Conservation (phyloP, 1,140 invertebrate species). For the Drosophila tristis region DNA sequence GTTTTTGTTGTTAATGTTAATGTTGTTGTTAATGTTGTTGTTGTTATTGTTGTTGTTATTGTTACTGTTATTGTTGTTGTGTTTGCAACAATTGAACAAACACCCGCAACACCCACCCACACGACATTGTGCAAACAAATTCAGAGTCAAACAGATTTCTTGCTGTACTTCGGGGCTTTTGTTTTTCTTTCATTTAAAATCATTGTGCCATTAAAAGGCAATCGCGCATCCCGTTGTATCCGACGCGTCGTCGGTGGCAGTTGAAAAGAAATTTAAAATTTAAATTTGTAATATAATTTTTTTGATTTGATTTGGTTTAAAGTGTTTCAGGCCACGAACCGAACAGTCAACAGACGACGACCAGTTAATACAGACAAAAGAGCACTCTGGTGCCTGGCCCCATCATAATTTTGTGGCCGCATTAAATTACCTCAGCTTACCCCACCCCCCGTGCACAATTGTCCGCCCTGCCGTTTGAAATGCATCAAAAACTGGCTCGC, state of each 20-base stretch:
- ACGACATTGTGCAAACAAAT: constrained; percentile 56
- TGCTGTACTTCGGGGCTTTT: constrained; percentile 31
- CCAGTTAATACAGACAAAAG: too few species aligned
- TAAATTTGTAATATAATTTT: constrained; percentile 16
- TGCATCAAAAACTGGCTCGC: background rate
- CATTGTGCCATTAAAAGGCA: constrained; percentile 52
- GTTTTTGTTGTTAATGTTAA: constrained; percentile 30
- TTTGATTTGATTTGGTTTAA: constrained; percentile 19
- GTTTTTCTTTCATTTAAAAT: constrained; percentile 26
- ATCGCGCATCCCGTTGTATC: background rate
- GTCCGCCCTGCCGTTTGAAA: background rate
- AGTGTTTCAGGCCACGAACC: too few species aligned
- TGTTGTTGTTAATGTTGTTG: constrained; percentile 61
- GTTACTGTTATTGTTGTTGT: constrained; percentile 39
- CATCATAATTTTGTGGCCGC: constrained; percentile 23
- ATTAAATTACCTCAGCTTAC: constrained; percentile 3
- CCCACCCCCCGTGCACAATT: background rate
- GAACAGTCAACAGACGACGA: too few species aligned
- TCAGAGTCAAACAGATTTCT: constrained; percentile 31
- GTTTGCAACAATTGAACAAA: constrained; percentile 49
- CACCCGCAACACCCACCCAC: constrained; percentile 39
- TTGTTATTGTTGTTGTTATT: constrained; percentile 60
- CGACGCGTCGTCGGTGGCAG: background rate
- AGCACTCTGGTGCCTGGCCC: constrained; percentile 6
- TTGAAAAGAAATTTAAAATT: constrained; percentile 22